Base-by-base conservation (phyloP, 2,888 invertebrate genomes). In the Anthophora plumipes region DNA sequence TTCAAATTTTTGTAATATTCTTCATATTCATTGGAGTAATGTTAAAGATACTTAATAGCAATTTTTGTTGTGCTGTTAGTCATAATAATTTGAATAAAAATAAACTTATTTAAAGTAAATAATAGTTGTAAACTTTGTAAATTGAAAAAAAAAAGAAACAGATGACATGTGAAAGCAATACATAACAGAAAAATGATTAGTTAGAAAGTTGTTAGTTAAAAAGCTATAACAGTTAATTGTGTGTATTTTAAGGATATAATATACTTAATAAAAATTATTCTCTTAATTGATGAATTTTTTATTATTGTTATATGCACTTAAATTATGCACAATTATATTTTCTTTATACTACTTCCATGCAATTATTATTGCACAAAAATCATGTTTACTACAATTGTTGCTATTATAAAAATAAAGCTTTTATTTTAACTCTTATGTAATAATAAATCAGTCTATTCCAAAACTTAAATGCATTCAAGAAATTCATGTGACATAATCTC, bases 401-500 rank as follows among this genome's bases (percentile, higher is more conserved):
- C n/a, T n/a, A 20, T 22, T 14, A 20, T 25, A 61, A 2, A 31
- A 46, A 2, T 12, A 12, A 12, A 14, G 22, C 17, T 48, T 1
- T 22, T 61, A 17, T 48, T 43, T 25, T 25, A 41, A 50, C 37
- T 61, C 60, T 63, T 77, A 68, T 37, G 31, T 63, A 75, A 78
- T 25, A 41, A 72, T 11, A 59, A 71, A 50, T 63, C 59, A 52
- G 64, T 17, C 2, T 46, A 46, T 20, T 50, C 39, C 22, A n/a
- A 60, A 39, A 66, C 17, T 50, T 64, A 31, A 25, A 31, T 48
- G 25, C 20, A 60, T 67, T 73, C 50, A 25, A 48, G 1, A 54
- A 61, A 57, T 41, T 52, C 17, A 31, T 60, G n/a, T 14, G 48
- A 60, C 54, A 76, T 79, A 79, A 79, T 69, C 77, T 69, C 12